Evolutionary conservation across 2,113 vertebrate genomes (phyloP).

Genomic region (Electrona antarctica): DNA sequence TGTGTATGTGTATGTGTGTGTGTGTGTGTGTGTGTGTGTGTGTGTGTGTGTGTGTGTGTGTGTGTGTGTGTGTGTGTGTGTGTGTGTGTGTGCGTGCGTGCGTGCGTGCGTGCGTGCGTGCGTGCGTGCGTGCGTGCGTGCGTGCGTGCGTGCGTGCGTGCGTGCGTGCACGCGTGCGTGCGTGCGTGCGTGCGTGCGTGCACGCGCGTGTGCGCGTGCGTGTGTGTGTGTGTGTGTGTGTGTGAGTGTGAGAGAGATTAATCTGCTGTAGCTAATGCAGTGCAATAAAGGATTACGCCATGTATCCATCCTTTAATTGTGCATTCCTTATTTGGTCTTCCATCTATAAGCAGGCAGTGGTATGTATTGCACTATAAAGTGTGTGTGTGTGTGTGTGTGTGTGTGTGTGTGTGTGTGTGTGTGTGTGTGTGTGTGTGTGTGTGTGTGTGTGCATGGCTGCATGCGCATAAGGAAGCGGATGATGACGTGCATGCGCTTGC

Average conservation of each 20-base stretch:
- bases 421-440: slow-evolving; percentile 19
- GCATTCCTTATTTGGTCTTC: slow-evolving; percentile 51
- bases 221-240: too few relatives aligned
- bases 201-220: neutral
- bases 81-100: neutral
- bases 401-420: neutral
- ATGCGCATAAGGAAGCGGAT: too few relatives aligned
- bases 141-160: neutral
- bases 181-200: neutral
- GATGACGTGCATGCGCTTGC: neutral
- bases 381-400: neutral
- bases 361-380: neutral
- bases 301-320: slow-evolving; percentile 33
- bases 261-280: slow-evolving; percentile 26
- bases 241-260: neutral
- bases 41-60: neutral
- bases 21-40: neutral
- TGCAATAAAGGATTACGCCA: slow-evolving; percentile 41
- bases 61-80: neutral
- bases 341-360: slow-evolving; percentile 48
- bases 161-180: neutral
- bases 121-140: neutral
- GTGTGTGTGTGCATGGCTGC: slow-evolving; percentile 13
- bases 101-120: neutral
- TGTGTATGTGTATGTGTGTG: neutral